These are phyloP conservation scores for Poeciliopsis occidentalis DNA, from an alignment of 2,113 vertebrate species.

Conservation along the genomic window DNA sequence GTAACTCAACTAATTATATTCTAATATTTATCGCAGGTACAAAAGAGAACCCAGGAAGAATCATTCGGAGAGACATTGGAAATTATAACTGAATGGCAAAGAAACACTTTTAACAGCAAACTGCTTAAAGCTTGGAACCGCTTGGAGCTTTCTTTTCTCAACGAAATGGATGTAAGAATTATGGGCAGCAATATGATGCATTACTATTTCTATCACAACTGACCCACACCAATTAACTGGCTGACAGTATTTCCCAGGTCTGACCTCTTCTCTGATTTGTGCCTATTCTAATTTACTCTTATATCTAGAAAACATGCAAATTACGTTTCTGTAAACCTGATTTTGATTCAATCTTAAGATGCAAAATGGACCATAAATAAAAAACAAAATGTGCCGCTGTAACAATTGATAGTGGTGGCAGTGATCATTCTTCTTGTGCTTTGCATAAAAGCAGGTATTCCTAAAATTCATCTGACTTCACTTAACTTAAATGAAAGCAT, in stretches of 20 bases:
- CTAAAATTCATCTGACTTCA: neutral
- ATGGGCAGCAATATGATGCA: neutral
- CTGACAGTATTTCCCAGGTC: too few relatives aligned
- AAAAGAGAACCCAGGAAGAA: neutral
- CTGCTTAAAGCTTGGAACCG: neutral
- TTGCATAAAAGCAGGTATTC: too few relatives aligned
- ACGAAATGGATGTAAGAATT: slow-evolving; percentile 29
- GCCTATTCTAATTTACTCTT: too few relatives aligned
- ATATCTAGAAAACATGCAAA: too few relatives aligned
- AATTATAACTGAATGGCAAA: slow-evolving; percentile 25
- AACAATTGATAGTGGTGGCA: too few relatives aligned
- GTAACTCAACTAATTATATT: neutral
- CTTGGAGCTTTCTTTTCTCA: neutral
- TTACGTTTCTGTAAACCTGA: too few relatives aligned
- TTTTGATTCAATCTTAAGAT: too few relatives aligned
- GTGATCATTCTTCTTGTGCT: too few relatives aligned
- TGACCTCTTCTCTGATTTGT: too few relatives aligned
- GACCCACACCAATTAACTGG: too few relatives aligned
- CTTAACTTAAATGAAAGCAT: neutral
- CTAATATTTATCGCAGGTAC: slow-evolving; percentile 16
- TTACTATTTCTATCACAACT: neutral
- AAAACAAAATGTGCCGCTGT: too few relatives aligned
- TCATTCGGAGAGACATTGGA: slow-evolving; percentile 6
- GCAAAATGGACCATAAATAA: too few relatives aligned
- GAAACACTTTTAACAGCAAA: slow-evolving; percentile 20